Conservation (phyloP, 2,888 invertebrate genomes). For the Phyto melanocephala region DNA sequence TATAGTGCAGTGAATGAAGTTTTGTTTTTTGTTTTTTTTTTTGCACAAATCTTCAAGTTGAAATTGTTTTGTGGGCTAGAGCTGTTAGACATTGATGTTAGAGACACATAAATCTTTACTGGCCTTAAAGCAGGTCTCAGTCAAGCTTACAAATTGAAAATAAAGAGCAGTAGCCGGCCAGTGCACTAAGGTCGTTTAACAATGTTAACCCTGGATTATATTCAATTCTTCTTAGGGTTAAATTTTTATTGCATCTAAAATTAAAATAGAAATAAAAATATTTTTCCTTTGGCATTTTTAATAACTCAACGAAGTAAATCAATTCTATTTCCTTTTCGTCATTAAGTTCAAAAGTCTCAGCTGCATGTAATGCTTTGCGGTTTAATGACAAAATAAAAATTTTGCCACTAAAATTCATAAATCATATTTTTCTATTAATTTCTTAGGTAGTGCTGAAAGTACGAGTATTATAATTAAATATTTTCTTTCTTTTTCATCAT, state of each 20-base stretch:
- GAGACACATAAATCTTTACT: too few species aligned
- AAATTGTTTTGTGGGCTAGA: background rate
- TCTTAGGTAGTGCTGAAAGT: too few species aligned
- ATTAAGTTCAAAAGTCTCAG: background rate
- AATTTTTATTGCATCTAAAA: too few species aligned
- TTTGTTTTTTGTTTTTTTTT: background rate
- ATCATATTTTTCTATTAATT: background rate
- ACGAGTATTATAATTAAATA: background rate
- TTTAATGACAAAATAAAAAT: background rate
- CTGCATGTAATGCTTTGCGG: background rate
- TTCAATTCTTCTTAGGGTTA: too few species aligned
- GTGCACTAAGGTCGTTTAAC: too few species aligned
- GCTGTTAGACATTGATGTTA: constrained; percentile 1
- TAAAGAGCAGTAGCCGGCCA: too few species aligned
- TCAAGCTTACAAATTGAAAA: too few species aligned
- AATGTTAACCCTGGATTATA: too few species aligned
- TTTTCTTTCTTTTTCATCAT: background rate
- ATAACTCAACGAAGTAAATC: too few species aligned
- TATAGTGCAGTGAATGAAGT: background rate
- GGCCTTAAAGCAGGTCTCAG: background rate
- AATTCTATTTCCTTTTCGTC: too few species aligned
- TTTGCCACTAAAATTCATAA: background rate
- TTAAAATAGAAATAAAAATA: too few species aligned
- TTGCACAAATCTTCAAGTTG: background rate
- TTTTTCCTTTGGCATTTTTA: too few species aligned